Evolutionary conservation across 2,888 invertebrate genomes (phyloP), one percentile per base, ranked within the genome.

Genomic region (Trachelus iudaicus): DNA sequence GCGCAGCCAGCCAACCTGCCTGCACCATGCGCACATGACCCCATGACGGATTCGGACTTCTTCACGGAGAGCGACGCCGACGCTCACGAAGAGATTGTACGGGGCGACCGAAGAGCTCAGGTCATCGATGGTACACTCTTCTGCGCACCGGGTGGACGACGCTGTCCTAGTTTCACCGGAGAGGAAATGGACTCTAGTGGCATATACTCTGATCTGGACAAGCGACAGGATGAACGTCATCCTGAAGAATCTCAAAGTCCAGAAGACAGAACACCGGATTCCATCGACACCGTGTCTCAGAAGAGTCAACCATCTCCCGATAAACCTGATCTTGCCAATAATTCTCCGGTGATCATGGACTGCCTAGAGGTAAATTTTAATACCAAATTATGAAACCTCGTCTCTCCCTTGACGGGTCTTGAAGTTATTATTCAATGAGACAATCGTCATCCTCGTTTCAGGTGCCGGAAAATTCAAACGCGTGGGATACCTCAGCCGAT

Each of bases 111-210:
- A 87, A 93, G 96, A 56, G 94, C 94, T 79, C 96, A 97, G 92
- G 96, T 97, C 6, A 97, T 97, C 81, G 97, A 97, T 90, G 97
- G 97, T 1, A 97, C 97, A 56, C 92, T 97, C n/a, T 97, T 97
- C 89, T 96, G 96, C 31, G 89, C 90, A 11, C 90, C 91, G 0
- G 89, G 88, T 9, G 91, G 90, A 15, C 86, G 90, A 37, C 84
- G 89, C 73, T 91, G 91, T 77, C 91, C 91, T 12, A 91, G 91
- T 79, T 91, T 92, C 80, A 90, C 90, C 69, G 90, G 94, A 82
- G 97, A 97, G 90, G 97, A 97, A 87, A 97, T 97, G 97, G 97
- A 97, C 89, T 97, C 97, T 0, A 97, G 97, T 88, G 97, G 97
- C 0, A 95, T 97, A 75, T 97, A 97, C 88, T 97, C 97, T 0